These are phyloP conservation scores for Andrena haemorrhoa DNA, from an alignment of 2,888 invertebrate species.

Conservation along the genomic window DNA sequence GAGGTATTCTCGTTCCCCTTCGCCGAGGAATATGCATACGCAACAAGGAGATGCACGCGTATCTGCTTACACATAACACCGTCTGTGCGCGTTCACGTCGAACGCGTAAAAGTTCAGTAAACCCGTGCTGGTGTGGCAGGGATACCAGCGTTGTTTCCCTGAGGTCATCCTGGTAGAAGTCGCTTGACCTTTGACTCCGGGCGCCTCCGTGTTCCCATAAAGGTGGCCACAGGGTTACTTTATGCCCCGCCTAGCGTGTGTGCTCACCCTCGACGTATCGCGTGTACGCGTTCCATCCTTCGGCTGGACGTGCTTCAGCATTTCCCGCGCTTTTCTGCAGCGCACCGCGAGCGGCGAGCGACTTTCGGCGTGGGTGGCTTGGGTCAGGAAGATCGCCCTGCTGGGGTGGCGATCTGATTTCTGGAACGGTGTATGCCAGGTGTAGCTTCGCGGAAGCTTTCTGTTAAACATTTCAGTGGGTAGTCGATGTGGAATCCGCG, in stretches of 20 bases:
- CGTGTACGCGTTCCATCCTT: conserved; percentile 23
- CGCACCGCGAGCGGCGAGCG: neutral
- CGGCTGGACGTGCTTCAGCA: neutral
- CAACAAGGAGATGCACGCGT: conserved; percentile 43
- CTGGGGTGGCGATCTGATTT: no score
- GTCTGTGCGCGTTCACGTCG: conserved; percentile 23
- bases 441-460: no score
- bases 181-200: conserved; percentile 74
- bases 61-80: neutral
- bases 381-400: no score
- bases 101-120: conserved; percentile 51
- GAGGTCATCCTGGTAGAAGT: conserved; percentile 73
- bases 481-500: no score
- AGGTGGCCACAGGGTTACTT: conserved; percentile 68
- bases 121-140: conserved; percentile 42
- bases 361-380: no score
- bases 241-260: conserved; percentile 62
- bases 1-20: conserved; percentile 8
- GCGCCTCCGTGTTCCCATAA: conserved; percentile 77
- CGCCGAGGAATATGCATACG: conserved; percentile 48
- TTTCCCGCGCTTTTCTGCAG: neutral
- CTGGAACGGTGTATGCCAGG: no score
- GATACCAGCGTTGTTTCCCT: conserved; percentile 67
- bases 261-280: conserved; percentile 31
- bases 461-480: no score